Evolutionary conservation across 2,113 vertebrate species (phyloP).

Genomic region (Erythrocercus mccallii): DNA sequence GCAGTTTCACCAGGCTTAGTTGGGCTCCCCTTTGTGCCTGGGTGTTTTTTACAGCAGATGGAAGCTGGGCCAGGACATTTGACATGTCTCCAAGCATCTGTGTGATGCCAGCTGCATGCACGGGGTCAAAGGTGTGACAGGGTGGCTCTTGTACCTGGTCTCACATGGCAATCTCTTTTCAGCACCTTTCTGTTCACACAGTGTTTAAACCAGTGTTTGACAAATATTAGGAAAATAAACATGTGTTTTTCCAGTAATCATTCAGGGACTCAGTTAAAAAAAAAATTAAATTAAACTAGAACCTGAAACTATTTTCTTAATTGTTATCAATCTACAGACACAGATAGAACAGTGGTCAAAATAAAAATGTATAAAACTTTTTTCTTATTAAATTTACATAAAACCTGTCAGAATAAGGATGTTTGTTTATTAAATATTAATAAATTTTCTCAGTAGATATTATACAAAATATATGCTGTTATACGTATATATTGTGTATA

Average conservation of each 20-base stretch:
- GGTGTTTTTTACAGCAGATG: neutral
- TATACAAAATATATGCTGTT: neutral
- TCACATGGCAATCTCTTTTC: neutral
- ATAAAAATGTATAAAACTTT: neutral
- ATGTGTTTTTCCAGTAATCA: neutral
- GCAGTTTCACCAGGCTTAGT: neutral
- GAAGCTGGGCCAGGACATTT: neutral
- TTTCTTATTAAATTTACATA: neutral
- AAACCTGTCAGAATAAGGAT: neutral
- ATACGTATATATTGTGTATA: neutral
- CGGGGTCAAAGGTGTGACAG: neutral
- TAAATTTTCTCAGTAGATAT: neutral
- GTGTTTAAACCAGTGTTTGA: neutral
- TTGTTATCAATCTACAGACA: neutral
- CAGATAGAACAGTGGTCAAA: neutral
- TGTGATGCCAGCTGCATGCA: neutral
- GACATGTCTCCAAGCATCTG: neutral
- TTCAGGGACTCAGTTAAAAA: neutral
- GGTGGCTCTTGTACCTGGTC: neutral
- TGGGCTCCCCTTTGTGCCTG: neutral
- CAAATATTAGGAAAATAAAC: neutral
- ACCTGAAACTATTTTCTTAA: neutral
- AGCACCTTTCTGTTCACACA: neutral
- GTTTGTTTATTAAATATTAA: neutral
- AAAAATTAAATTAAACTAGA: neutral